Base-by-base conservation (phyloP, 2,797 vertebrate species). In the Syndactyla subalaris region DNA sequence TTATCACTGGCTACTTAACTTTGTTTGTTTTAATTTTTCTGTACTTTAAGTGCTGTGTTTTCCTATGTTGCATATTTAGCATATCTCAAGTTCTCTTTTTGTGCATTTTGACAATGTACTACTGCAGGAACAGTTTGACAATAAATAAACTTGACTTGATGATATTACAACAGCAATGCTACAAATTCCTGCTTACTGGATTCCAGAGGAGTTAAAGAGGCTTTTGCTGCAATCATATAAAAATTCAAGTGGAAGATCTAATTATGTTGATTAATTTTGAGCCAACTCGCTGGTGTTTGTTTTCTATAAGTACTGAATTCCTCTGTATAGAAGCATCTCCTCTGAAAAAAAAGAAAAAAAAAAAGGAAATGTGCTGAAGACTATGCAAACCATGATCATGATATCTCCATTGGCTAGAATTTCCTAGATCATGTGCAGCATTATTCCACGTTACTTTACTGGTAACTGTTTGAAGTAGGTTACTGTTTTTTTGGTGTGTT, bases 111-210 rank as follows among this genome's bases (percentile, higher is more conserved):
- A 95, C 95, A 95, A 54, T 78, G 85, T 90, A 65, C 43, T 80
- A 88, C 58, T 90, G 73, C 79, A 92, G 73, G 39, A 95, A 43
- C 65, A 88, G 48, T 92, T 65, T 95, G 77, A 95, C 32, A 81
- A 77, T 88, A 95, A 96, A 88, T 81, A 81, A 95, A 93, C 58
- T 66, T 93, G 93, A 94, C 88, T 95, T 95, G 65, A 68, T 94
- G 51, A n/a, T 95, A 84, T 75, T 96, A 38, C 49, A 84, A 30
- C 51, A 61, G 16, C 77, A 27, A 46, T 84, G 66, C 62, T 90
- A 39, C 48, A 81, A 51, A 84, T 68, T 81, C 75, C n/a, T 72
- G 19, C 30, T 88, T 90, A 88, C 70, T 86, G 70, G 6, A 68
- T 88, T 92, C 48, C 66, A 88, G 58, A 94, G 58, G 43, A 72